Conservation (phyloP, 2,113 vertebrate genomes). For the Actenoides lindsayi region DNA sequence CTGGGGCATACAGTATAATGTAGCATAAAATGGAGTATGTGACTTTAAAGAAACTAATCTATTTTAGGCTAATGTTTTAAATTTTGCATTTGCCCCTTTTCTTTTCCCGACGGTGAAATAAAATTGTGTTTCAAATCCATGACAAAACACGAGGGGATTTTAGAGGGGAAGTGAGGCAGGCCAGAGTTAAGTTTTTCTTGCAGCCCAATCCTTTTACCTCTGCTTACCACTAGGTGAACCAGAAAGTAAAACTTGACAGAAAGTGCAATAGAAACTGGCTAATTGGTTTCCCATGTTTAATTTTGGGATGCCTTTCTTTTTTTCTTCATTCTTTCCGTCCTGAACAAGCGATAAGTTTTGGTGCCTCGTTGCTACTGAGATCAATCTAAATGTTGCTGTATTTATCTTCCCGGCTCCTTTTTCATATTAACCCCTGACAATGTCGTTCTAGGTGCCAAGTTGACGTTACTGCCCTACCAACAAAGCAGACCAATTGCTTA, state of each 20-base stretch:
- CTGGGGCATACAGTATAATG: conserved; percentile 68
- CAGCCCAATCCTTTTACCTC: neutral
- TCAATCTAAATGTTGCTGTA: neutral
- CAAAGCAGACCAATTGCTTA: conserved; percentile 78
- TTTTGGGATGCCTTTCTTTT: neutral
- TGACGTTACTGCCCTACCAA: conserved; percentile 79
- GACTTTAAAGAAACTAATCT: conserved; percentile 58
- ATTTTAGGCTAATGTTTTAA: conserved; percentile 61
- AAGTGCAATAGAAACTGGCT: neutral
- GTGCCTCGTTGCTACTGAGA: neutral
- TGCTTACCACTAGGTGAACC: neutral
- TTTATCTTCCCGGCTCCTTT: neutral
- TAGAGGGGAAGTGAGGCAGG: conserved; percentile 20
- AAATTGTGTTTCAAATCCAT: conserved; percentile 27
- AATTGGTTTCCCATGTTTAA: neutral
- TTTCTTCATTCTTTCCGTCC: neutral
- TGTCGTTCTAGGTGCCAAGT: conserved; percentile 83
- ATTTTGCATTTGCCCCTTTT: conserved; percentile 34
- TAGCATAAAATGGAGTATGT: conserved; percentile 63
- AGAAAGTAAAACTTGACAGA: neutral
- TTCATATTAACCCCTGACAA: neutral
- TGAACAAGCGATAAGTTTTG: neutral
- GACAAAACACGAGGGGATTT: conserved; percentile 5
- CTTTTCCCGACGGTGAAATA: conserved; percentile 15
- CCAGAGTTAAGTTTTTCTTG: conserved; percentile 1